Evolutionary conservation across 2,113 vertebrate genomes (phyloP).

Genomic region (Oncorhynchus clarkii): DNA sequence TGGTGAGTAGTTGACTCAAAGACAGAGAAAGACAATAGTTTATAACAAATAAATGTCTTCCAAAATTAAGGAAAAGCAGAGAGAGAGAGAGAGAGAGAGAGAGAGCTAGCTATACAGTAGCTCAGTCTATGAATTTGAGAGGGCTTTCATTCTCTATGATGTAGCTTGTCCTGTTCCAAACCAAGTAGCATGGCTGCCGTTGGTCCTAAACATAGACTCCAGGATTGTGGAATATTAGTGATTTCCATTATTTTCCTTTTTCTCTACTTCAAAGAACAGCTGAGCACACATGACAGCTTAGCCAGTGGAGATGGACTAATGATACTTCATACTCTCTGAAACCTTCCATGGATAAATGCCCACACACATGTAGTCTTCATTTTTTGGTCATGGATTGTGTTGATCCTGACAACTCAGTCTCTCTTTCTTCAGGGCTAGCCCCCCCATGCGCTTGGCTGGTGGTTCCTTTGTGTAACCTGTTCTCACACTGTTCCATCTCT

Average conservation of each 20-base stretch:
- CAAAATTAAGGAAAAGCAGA: too few relatives aligned
- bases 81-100: too few relatives aligned
- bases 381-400: slow-evolving; percentile 73
- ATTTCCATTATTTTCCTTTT: neutral
- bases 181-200: too few relatives aligned
- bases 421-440: slow-evolving; percentile 63
- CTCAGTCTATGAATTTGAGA: too few relatives aligned
- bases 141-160: too few relatives aligned
- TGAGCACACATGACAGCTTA: neutral
- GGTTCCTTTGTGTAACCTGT: slow-evolving; percentile 85
- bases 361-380: slow-evolving; percentile 53
- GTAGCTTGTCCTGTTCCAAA: too few relatives aligned
- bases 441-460: slow-evolving; percentile 77
- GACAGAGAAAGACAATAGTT: too few relatives aligned
- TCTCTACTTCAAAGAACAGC: too few relatives aligned
- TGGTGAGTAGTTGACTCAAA: too few relatives aligned
- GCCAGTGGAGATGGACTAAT: neutral
- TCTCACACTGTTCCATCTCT: slow-evolving; percentile 86
- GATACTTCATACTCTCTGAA: neutral
- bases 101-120: too few relatives aligned
- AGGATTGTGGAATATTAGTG: neutral
- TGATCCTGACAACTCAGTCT: slow-evolving; percentile 76
- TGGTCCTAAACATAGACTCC: too few relatives aligned
- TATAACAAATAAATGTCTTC: too few relatives aligned
- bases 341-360: neutral